phyloP scores from a whole-genome alignment of 2,113 vertebrate species.

The Chaetorhynchus papuensis region DNA sequence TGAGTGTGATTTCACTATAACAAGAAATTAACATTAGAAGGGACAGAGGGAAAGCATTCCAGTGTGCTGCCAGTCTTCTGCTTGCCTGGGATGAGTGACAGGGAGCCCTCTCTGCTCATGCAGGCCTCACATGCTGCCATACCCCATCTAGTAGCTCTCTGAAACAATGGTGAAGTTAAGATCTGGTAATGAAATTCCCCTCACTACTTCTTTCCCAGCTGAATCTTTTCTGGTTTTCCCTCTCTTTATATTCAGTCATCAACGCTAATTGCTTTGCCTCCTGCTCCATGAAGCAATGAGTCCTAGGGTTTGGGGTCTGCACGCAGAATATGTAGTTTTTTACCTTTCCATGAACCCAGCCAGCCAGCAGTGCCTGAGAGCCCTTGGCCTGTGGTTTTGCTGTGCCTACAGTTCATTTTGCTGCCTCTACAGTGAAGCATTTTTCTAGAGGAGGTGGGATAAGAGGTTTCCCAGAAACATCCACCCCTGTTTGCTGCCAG shows the following conservation, averaged over 20 bases:
- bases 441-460: not conserved
- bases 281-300: not conserved
- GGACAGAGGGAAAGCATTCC: not conserved
- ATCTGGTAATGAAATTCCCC: not conserved
- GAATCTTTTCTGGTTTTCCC: not conserved
- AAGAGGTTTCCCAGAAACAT: not conserved
- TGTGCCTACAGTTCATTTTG: not conserved
- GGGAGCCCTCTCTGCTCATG: not conserved
- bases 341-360: not conserved
- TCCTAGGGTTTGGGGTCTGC: not conserved
- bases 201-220: not conserved
- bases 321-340: accelerated
- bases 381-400: not conserved
- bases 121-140: accelerated
- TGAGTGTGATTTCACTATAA: not conserved
- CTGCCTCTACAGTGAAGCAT: not conserved
- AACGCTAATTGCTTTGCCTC: not conserved
- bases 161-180: not conserved
- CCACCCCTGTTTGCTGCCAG: not conserved
- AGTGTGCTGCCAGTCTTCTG: not conserved
- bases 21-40: not conserved
- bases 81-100: not conserved
- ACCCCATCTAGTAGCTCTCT: not conserved
- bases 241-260: not conserved
- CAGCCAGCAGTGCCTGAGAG: not conserved